Evolutionary conservation across 2,113 vertebrate species (phyloP), one percentile per base, ranked within the genome.

Genomic region (Tenebrosternarchus preto): DNA sequence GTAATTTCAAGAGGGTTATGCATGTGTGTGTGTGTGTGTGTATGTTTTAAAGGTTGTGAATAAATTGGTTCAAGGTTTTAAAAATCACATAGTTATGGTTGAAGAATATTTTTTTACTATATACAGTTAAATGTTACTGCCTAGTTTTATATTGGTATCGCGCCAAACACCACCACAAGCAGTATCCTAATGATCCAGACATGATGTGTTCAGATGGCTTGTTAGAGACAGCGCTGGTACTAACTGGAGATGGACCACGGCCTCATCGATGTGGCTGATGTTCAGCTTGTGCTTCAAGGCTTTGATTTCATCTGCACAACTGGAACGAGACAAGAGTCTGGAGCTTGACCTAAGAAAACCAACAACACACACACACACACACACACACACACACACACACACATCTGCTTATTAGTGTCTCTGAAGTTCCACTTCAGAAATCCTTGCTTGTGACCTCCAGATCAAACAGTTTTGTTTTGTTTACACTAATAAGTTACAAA

Each of bases 161-260:
- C 43, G 6, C 39, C 1, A 8, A 43, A 7, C 39, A 43, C 6
- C 39, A 43, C 1, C 1, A n/a, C 15, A 63, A 12, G 19, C 24
- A 29, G 12, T 16, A 66, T 17, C 5, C 4, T 66, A 33, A 31
- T 66, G 20, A 22, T 60, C 25, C 57, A 39, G 33, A 5, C 27
- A 43, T 82, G 22, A 73, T 2, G 1, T 20, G 31, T 33, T 20
- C 19, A 66, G 5, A 50, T 1, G 17, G 24, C 29, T 46, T 22
- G 22, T 15, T 5, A n/a, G 16, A 5, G 3, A 22, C 3, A 1
- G 33, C 12, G 60, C 25, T 8, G 0, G 12, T 1, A 76, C 93
- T 93, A 77, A 96, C 96, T 87, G 89, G 64, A 96, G 91, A 56
- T 86, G 91, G 8, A 84, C 39, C n/a, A 93, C 91, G 43, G 95